These are phyloP conservation scores for Ooceraea biroi DNA, from an alignment of 1,140 invertebrate species.

Conservation along the genomic window DNA sequence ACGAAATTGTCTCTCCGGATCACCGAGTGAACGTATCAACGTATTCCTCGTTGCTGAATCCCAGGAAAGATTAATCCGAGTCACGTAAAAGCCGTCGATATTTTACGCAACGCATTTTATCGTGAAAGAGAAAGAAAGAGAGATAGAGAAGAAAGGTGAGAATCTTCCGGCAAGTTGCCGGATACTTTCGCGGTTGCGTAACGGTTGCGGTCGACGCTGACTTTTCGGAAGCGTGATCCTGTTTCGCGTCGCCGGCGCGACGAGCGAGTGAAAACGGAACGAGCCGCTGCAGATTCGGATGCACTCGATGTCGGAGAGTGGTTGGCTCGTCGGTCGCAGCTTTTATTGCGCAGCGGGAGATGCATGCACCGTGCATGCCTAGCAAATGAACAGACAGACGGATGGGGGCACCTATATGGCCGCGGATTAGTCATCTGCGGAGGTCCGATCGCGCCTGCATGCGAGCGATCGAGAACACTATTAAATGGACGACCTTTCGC, in stretches of 20 bases:
- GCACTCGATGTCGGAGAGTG: conserved; percentile 71
- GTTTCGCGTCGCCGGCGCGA: neutral
- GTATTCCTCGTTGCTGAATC: no score
- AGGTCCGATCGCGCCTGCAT: conserved; percentile 66
- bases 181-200: conserved; percentile 2
- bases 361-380: conserved; percentile 46
- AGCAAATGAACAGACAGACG: neutral
- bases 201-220: neutral
- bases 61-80: no score
- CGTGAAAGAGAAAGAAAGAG: neutral
- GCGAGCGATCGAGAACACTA: conserved; percentile 67
- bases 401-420: conserved; percentile 21
- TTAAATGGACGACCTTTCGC: conserved; percentile 76
- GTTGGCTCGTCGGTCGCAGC: conserved; percentile 46
- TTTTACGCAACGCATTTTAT: no score
- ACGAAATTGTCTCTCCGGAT: neutral
- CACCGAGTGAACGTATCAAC: no score
- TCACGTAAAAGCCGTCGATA: no score
- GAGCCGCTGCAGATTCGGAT: conserved; percentile 63
- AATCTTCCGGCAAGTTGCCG: neutral
- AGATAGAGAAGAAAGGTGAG: neutral
- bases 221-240: neutral
- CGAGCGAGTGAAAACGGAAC: conserved; percentile 43
- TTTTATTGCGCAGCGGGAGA: conserved; percentile 71
- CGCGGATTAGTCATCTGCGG: conserved; percentile 69